Conservation (phyloP, 2,797 vertebrate genomes). For the Dromococcyx pavoninus region DNA sequence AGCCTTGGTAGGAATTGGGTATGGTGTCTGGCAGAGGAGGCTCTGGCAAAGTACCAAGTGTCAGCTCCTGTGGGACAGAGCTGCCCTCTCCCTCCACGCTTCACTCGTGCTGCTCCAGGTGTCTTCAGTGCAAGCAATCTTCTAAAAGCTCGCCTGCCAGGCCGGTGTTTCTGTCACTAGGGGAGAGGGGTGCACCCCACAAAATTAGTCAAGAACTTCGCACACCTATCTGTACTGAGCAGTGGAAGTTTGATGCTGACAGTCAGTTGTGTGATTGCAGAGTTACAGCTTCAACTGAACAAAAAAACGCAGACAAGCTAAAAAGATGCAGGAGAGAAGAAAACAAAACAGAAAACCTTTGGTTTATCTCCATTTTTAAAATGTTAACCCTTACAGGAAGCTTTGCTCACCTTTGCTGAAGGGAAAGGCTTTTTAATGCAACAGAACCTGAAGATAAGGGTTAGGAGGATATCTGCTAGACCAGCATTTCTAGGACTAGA, state of each 20-base stretch:
- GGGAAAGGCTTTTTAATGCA: neutral
- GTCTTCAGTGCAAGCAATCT: neutral
- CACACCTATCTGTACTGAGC: neutral
- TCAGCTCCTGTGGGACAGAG: rapidly evolving
- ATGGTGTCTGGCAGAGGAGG: neutral
- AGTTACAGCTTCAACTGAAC: neutral
- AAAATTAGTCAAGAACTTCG: neutral
- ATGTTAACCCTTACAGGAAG: neutral
- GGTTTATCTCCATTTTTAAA: neutral
- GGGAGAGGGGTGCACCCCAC: too few species aligned
- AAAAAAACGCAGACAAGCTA: neutral
- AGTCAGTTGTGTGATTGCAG: neutral
- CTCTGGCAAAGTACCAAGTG: neutral
- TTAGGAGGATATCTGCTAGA: neutral
- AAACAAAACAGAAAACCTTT: neutral
- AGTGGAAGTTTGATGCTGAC: neutral
- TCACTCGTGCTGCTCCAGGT: rapidly evolving
- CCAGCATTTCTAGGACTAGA: neutral
- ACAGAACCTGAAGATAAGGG: neutral
- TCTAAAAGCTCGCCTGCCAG: neutral
- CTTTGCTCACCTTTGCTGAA: neutral
- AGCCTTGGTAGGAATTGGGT: neutral
- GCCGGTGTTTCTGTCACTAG: neutral
- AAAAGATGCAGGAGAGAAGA: neutral
- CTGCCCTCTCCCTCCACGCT: neutral